Percentiles rank a stretch among this genome's conserved stretches.
Conservation (phyloP, 2,797 vertebrate genomes). For the Lithobates sylvaticus region DNA sequence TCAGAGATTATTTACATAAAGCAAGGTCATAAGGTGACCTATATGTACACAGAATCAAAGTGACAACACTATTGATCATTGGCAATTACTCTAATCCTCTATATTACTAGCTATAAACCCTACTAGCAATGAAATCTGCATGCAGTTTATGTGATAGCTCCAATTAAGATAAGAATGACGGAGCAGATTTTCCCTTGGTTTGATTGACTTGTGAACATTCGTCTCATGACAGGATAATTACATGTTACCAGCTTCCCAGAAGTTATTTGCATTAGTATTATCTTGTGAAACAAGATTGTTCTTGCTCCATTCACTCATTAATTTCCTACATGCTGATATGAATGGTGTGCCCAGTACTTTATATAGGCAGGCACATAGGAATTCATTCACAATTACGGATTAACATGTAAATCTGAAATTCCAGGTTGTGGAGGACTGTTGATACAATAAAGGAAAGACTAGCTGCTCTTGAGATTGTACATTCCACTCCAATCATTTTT, state of each 20-base stretch:
- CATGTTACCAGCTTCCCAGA: background rate
- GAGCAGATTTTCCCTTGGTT: background rate
- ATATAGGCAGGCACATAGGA: too few relatives aligned
- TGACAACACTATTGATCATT: background rate
- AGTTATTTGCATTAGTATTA: background rate
- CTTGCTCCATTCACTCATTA: background rate
- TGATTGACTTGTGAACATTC: background rate
- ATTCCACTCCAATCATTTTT: too few relatives aligned
- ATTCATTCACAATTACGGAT: too few relatives aligned
- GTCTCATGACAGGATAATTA: conserved; percentile 26
- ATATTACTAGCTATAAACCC: background rate
- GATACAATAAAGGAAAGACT: too few relatives aligned
- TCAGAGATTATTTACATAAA: background rate
- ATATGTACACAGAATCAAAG: conserved; percentile 1
- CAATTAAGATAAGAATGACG: conserved; percentile 10
- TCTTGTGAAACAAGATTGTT: background rate
- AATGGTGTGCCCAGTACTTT: too few relatives aligned
- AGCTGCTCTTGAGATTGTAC: too few relatives aligned
- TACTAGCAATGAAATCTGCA: background rate
- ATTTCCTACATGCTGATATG: too few relatives aligned
- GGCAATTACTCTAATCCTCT: background rate
- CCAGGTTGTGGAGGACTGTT: too few relatives aligned
- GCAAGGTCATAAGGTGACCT: background rate
- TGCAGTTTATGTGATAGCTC: background rate
- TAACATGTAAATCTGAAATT: too few relatives aligned